Percentiles rank a stretch among this genome's conserved stretches.
Evolutionary conservation across 2,113 vertebrate genomes (phyloP).

Genomic region (Gyps fulvus): DNA sequence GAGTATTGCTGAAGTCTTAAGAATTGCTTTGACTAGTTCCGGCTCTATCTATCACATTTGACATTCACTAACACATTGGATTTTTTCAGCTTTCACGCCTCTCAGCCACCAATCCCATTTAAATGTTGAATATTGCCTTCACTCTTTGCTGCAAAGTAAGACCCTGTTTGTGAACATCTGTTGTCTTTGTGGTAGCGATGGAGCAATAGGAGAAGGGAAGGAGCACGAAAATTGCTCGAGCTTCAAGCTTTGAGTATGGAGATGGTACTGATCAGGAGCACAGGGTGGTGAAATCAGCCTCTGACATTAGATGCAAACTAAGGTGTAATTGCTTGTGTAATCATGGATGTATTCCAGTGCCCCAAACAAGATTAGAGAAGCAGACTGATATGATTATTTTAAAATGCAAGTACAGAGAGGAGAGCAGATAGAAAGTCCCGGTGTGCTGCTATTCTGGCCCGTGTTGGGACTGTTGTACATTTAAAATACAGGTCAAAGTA

Average conservation of each 20-base stretch:
- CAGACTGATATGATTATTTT: not conserved
- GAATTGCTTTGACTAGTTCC: constrained; percentile 39
- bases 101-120: not conserved
- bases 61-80: not conserved
- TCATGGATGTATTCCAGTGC: not conserved
- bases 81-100: not conserved
- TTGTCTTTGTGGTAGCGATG: not conserved
- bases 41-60: constrained; percentile 50
- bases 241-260: not conserved
- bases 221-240: fast-evolving
- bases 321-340: not conserved
- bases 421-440: not conserved
- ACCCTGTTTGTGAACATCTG: not conserved
- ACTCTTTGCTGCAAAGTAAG: not conserved
- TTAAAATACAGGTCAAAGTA: not conserved
- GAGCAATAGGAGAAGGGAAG: not conserved
- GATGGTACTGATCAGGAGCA: not conserved
- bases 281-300: not conserved
- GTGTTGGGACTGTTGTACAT: not conserved
- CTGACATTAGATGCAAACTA: not conserved
- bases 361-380: not conserved
- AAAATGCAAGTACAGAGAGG: not conserved
- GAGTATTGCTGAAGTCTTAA: constrained; percentile 35
- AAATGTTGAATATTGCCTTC: not conserved
- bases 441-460: not conserved